phyloP scores from a whole-genome alignment of 2,113 vertebrate genomes.

The Lathamus discolor region DNA sequence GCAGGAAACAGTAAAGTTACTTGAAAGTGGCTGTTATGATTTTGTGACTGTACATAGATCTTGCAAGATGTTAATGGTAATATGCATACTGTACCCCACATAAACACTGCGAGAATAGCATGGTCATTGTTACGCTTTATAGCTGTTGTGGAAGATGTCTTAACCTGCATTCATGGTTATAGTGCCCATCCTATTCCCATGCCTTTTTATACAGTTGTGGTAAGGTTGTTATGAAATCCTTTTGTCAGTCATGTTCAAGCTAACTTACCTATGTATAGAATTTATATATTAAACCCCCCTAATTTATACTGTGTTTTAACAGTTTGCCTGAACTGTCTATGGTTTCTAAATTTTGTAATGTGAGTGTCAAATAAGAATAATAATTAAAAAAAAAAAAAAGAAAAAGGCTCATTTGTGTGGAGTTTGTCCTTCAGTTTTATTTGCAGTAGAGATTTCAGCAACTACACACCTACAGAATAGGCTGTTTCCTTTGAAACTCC shows the following conservation, averaged over 20 bases:
- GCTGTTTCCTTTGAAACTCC: not conserved
- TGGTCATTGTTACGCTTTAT: slow-evolving; percentile 61
- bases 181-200: slow-evolving; percentile 49
- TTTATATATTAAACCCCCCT: slow-evolving; percentile 71
- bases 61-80: slow-evolving; percentile 62
- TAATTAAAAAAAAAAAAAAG: not conserved
- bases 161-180: slow-evolving; percentile 56
- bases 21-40: slow-evolving; percentile 42
- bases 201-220: slow-evolving; percentile 70
- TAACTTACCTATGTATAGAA: slow-evolving; percentile 73
- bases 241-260: slow-evolving; percentile 69
- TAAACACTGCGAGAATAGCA: slow-evolving; percentile 53
- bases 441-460: not conserved
- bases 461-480: not conserved
- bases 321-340: slow-evolving; percentile 77
- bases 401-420: not conserved
- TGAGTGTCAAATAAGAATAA: slow-evolving; percentile 66
- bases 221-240: slow-evolving; percentile 64
- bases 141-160: slow-evolving; percentile 66
- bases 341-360: slow-evolving; percentile 80
- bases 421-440: not conserved
- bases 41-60: slow-evolving; percentile 70
- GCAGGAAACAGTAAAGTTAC: slow-evolving; percentile 49
- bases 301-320: slow-evolving; percentile 82
- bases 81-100: slow-evolving; percentile 37